A percentile compares a stretch with the other conserved stretches of the same genome.
These are phyloP conservation scores for Myotis davidii DNA, from an alignment of 2,113 vertebrate species.

Conservation along the genomic window DNA sequence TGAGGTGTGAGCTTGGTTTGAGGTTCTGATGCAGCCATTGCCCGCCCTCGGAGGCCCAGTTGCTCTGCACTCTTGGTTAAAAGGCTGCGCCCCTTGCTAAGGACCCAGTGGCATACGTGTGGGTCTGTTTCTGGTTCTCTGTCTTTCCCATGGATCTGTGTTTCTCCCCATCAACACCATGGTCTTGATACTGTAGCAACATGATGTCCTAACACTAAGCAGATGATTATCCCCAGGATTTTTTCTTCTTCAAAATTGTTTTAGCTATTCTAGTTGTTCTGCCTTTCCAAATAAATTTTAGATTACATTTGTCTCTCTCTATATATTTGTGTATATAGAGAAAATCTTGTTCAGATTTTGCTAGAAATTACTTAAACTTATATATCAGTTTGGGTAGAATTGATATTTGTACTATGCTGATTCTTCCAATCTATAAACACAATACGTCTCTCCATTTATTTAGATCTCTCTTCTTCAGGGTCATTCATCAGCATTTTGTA, in stretches of 20 bases:
- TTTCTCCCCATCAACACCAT: neutral
- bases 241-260: neutral
- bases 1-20: neutral
- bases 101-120: no score
- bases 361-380: neutral
- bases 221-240: neutral
- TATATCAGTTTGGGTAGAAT: neutral
- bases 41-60: neutral
- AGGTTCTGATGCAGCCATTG: neutral
- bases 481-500: neutral
- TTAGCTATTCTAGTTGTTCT: neutral
- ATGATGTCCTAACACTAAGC: neutral
- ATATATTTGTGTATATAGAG: neutral
- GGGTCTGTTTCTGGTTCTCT: neutral
- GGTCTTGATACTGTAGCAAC: neutral
- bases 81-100: neutral
- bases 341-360: conserved; percentile 36
- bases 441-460: neutral
- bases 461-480: neutral
- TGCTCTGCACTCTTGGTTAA: neutral
- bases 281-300: neutral
- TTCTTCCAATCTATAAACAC: neutral
- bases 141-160: neutral
- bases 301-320: neutral
- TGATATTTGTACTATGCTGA: neutral